These are phyloP conservation scores for Eufriesea mexicana DNA, from an alignment of 1,140 invertebrate species.

Conservation along the genomic window DNA sequence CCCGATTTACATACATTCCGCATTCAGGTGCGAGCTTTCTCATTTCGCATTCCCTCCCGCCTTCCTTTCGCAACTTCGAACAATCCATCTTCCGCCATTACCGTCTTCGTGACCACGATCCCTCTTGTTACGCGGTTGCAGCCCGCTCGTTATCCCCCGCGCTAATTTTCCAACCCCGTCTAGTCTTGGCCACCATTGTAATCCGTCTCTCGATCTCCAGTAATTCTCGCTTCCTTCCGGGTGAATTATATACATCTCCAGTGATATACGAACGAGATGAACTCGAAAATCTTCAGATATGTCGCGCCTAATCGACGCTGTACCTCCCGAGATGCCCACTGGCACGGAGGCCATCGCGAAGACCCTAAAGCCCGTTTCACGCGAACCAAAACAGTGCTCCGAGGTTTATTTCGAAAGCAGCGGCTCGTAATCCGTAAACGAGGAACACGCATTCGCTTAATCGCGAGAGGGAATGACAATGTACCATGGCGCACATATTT, in stretches of 20 bases:
- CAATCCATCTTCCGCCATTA: conserved; percentile 42
- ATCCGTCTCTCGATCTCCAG: background rate
- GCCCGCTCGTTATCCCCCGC: background rate
- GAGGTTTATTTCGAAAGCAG: too few species aligned
- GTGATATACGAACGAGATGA: too few species aligned
- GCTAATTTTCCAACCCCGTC: conserved; percentile 3
- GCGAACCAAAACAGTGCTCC: too few species aligned
- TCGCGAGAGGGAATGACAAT: background rate
- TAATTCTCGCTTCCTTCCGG: background rate
- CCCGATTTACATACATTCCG: conserved; percentile 40
- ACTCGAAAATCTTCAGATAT: too few species aligned
- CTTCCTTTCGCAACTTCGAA: conserved; percentile 27
- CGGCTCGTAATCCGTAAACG: too few species aligned
- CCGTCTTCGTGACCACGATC: conserved; percentile 12
- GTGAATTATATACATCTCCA: background rate
- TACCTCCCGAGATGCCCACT: too few species aligned
- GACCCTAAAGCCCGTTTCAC: too few species aligned
- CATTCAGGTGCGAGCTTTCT: conserved; percentile 36
- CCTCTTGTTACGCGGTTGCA: background rate
- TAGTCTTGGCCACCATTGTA: background rate
- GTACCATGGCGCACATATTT: background rate
- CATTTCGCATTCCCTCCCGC: conserved; percentile 30
- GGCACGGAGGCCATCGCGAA: too few species aligned
- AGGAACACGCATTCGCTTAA: background rate
- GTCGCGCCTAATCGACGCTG: too few species aligned